Base-by-base conservation (phyloP, 2,113 vertebrate species). In the Crotophaga sulcirostris region DNA sequence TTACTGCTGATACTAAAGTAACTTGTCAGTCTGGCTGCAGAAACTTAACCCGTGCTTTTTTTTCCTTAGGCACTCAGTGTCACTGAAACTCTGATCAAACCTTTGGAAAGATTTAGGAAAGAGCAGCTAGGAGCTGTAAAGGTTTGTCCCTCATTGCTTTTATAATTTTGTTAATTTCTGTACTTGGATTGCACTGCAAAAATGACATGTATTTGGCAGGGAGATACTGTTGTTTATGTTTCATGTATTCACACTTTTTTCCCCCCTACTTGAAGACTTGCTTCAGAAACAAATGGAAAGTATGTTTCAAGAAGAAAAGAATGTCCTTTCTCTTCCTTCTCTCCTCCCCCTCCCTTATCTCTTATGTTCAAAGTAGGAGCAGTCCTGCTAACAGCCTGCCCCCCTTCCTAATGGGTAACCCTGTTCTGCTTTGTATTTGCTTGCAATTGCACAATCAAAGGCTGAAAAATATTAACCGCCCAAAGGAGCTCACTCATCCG, bases 61-160 rank as follows among this genome's bases (percentile, higher is more conserved):
- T 91, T 90, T 74, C 81, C 93, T 95, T 94, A 99, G 99, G 99
- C 99, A 96, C 97, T 98, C 89, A 99, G 99, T 98, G 99, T 99
- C 96, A 99, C 98, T 25, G 99, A 99, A 97, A 99, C 99, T 51
- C 98, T 99, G 96, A 99, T 99, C 97, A 99, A 99, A 96, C 99
- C 99, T 79, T 97, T 99, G 97, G 99, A 99, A 97, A 99, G 98
- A 97, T 99, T 99, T 98, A 98, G 99, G 83, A 99, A 99, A 97
- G 99, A 99, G 11, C 99, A 99, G 70, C 98, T 99, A 56, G 99
- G 99, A 96, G 98, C 98, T 91, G 98, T 99, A 45, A 99, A 99
- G 99, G 99, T 99, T 97, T 84, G 98, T 98, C 64, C 83, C 56
- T 95, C 25, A 14, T 91, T 84, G 45, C 13, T 56, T 78, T 94